Evolutionary conservation across 35 echinoderm and acorn worm species (phyloP), one percentile per base, ranked within the genome.

Genomic region (Apostichopus californicus): DNA sequence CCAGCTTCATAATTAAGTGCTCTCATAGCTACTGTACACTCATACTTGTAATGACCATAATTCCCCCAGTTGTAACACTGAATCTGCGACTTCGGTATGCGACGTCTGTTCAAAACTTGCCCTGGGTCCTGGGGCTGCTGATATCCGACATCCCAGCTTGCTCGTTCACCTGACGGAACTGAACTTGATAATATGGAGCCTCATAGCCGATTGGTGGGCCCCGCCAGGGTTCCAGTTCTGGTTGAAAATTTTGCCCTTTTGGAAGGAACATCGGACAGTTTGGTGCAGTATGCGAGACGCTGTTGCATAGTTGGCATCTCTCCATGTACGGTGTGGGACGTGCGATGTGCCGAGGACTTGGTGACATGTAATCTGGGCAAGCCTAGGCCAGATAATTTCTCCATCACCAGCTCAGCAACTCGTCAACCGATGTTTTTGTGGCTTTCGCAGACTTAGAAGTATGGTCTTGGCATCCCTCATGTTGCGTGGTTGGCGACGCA

Each of bases 351-450:
- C 55, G 5, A 21, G 84, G 13, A 60, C 58, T 87, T 1, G 5
- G 86, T 61, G 86, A 87, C 86, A 65, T 86, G 12, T 86, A 86
- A 12, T 56, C 55, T 86, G 7, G 8, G 46, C 54, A 86, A 59
- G 8, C 46, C 64, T 21, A 87, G 20, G 4, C 10, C 22, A 18
- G 57, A 57, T 68, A 66, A 63, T 63, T 88, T 63, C 21, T 8
- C 57, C 86, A 26, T 88, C 20, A 88, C 86, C 8, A 72, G 86
- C 86, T 34, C 57, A 4, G 86, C 86, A 88, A 88, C 65, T 70
- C n/a, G 9, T 88, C 86, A 55, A 66, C 65, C 60, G 86, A 61
- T 1, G 64, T 22, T 10, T 24, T 88, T 66, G 57, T 13, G 8
- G 17, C 25, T 59, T 18, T 23, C 86, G 60, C 86, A 66, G 65